Base-by-base conservation (phyloP, 1,140 invertebrate species). In the Colletes latitarsis region DNA sequence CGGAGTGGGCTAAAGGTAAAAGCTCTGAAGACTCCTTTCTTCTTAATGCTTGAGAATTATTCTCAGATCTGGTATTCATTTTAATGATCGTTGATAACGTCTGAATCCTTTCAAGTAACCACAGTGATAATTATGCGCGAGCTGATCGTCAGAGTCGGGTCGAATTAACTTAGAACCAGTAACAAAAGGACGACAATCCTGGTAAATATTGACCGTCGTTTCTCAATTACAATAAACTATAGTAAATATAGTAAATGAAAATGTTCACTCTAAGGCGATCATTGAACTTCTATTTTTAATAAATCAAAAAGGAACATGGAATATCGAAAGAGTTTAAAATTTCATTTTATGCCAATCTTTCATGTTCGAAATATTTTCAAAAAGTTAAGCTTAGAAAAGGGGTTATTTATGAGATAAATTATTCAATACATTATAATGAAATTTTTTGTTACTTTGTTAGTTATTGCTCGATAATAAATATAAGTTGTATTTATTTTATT, bases 21-120 rank as follows among this genome's bases (percentile, higher is more conserved):
- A 63, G 55, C 39, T 14, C 52, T 30, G 57, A 30, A 43, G 21
- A 30, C 19, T 39, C 10, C 5, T 49, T 39, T 53, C 19, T 1
- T 4, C 5, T 53, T 52, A 49, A 39, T 43, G 14, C 17, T 39
- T 19, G 41, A 57, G 69, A 43, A 71, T 60, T n/a, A 21, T 6
- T 19, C 19, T 72, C 10, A 8, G 8, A 46, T 43, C 19, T 58
- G 41, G 39, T 60, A 72, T 72, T 72, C 10, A 72, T 60, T 58
- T 58, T 71, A 63, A 74, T 30, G 58, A 63, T 63, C 43, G n/a
- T 52, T 41, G 57, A 9, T 62, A 15, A 30, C 71, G 43, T 57
- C 57, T 62, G n/a, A 60, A 49, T 74, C 43, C 19, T 21, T 74
- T 49, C 58, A 6, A 74, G 71, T 74, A 46, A 52, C 57, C 41